Base-by-base conservation (phyloP, 2,888 invertebrate species). In the Taphrorychus bicolor region DNA sequence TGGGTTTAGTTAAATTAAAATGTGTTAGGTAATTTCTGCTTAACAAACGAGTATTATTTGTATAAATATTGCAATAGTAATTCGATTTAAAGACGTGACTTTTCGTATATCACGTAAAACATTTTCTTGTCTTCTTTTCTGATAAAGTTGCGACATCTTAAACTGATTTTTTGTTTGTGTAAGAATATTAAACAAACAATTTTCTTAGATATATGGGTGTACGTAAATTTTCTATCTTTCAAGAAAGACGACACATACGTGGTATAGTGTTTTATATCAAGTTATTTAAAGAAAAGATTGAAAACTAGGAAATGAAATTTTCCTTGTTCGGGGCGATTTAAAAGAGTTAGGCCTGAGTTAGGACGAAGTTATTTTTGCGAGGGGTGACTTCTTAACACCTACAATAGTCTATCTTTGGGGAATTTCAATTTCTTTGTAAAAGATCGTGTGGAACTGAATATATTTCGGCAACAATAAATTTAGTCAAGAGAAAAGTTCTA, bases 311-410 rank as follows among this genome's bases (percentile, higher is more conserved):
- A 67, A 67, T 52, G 24, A 45, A 62, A 67, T 67, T 62, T 58
- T 53, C 62, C 52, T 42, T 41, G 61, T 60, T 57, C 56, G 40
- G 53, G 40, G 53, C 67, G 62, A 62, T 67, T 67, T 67, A 62
- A 62, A 62, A 58, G 59, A 62, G 67, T 67, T 67, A 67, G 67
- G 51, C 22, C 52, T 14, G 45, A 62, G 61, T 67, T 67, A 58
- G 57, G 62, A 62, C 59, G 61, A 59, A 51, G 61, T 62, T 51
- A 57, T 67, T 62, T 62, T 54, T 42, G 21, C 58, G 53, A 62
- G 32, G 67, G 58, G 53, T 67, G 51, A 67, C 58, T 67, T 67
- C 59, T 62, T 67, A 67, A 62, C 67, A 67, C 62, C 41, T 61
- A 58, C 67, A 61, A 52, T 57, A 66, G 45, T 51, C 49, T 24